Percentiles rank a stretch among this genome's conserved stretches.
Evolutionary conservation across 1,140 invertebrate species (phyloP).

Genomic region (Panagrolaimus sp.): DNA sequence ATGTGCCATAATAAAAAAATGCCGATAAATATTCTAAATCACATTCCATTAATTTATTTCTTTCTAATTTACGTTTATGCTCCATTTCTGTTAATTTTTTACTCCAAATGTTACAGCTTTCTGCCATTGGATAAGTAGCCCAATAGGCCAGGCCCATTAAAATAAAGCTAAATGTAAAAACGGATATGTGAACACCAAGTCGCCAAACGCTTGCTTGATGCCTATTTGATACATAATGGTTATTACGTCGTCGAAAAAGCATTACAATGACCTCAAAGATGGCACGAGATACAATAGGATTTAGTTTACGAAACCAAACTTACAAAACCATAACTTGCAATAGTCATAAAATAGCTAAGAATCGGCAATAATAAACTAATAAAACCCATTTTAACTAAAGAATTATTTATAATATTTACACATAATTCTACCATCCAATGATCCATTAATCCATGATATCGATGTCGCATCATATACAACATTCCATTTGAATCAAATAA

Average conservation of each 20-base stretch:
- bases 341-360: constrained; percentile 8
- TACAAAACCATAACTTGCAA: constrained; percentile 4
- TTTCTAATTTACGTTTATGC: neutral
- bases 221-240: neutral
- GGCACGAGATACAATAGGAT: neutral
- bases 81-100: neutral
- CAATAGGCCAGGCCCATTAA: neutral
- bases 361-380: neutral
- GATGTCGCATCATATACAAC: neutral
- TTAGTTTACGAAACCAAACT: neutral
- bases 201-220: constrained; percentile 7
- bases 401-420: neutral
- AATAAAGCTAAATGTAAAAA: constrained; percentile 6
- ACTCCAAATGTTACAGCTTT: constrained; percentile 2
- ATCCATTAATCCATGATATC: neutral
- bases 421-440: constrained; percentile 2
- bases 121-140: constrained; percentile 10
- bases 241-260: neutral
- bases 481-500: constrained; percentile 9
- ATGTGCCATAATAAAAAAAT: neutral
- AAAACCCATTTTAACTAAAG: neutral
- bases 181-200: constrained; percentile 3
- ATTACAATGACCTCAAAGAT: constrained; percentile 4
- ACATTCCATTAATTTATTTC: constrained; percentile 2
- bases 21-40: neutral